These are phyloP conservation scores for Nixonia krombeini DNA, from an alignment of 1,140 invertebrate genomes.

Conservation along the genomic window DNA sequence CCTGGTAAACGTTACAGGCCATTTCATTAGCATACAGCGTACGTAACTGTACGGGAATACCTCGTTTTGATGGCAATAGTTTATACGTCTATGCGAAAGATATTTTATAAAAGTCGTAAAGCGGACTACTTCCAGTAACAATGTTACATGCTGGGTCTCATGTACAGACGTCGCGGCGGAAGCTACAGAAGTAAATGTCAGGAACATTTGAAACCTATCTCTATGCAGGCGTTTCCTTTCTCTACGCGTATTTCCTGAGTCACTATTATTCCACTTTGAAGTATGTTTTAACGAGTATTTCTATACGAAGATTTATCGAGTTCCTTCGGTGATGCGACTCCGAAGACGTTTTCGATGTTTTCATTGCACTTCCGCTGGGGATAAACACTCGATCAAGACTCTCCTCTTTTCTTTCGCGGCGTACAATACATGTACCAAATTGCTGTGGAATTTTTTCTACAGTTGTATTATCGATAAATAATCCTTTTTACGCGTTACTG, in stretches of 20 bases:
- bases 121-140: conserved; percentile 19
- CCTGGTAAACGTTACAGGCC: background rate
- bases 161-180: conserved; percentile 16
- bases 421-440: too few relatives aligned
- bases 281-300: conserved; percentile 40
- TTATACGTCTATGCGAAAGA: conserved; percentile 23
- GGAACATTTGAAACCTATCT: conserved; percentile 31
- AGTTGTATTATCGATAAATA: too few relatives aligned
- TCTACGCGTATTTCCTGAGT: conserved; percentile 33
- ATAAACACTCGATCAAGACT: conserved; percentile 4
- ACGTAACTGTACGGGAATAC: conserved; percentile 4
- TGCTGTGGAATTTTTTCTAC: too few relatives aligned
- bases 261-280: conserved; percentile 31
- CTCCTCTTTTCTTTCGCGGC: background rate
- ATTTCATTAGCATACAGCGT: conserved; percentile 17
- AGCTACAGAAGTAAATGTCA: conserved; percentile 37
- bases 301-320: conserved; percentile 32
- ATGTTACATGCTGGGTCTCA: conserved; percentile 14
- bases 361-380: conserved; percentile 6
- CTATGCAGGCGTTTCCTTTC: conserved; percentile 14
- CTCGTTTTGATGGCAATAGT: conserved; percentile 14
- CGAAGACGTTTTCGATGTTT: conserved; percentile 26
- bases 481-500: too few relatives aligned
- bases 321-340: conserved; percentile 18
- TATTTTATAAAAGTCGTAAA: conserved; percentile 42